phyloP scores from a whole-genome alignment of 1,140 invertebrate species.

The Monochamus saltuarius region DNA sequence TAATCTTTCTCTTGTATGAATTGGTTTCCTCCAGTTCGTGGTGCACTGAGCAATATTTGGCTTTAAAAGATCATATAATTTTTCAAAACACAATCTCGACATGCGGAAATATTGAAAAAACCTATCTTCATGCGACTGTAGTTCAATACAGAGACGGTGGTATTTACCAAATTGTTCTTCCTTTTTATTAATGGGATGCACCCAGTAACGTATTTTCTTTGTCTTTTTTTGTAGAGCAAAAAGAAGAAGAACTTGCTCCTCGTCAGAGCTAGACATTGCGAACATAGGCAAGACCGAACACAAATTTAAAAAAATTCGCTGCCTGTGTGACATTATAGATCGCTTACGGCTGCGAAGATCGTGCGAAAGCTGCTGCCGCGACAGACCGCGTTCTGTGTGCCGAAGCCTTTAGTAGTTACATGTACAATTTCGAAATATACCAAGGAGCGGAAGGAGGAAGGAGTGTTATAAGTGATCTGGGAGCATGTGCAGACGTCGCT shows the following conservation, averaged over 20 bases:
- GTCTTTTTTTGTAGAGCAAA: constrained; percentile 11
- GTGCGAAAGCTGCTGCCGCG: neutral
- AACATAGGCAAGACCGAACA: neutral
- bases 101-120: constrained; percentile 9
- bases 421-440: too few species aligned
- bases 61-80: constrained; percentile 8
- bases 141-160: constrained; percentile 15
- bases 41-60: neutral
- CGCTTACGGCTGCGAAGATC: constrained; percentile 1
- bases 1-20: too few species aligned
- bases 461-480: too few species aligned
- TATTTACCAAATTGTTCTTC: constrained; percentile 11
- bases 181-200: constrained; percentile 6
- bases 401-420: too few species aligned
- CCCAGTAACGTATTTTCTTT: constrained; percentile 8
- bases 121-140: constrained; percentile 13
- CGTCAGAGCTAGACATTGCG: constrained; percentile 1
- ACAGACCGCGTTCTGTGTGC: too few species aligned
- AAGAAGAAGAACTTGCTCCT: neutral
- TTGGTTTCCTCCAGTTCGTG: too few species aligned
- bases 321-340: constrained; percentile 4
- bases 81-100: constrained; percentile 8
- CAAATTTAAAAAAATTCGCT: neutral
- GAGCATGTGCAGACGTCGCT: too few species aligned
- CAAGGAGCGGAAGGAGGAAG: too few species aligned